A percentile compares a stretch with the other conserved stretches of the same genome.
Conservation (phyloP, 2,113 vertebrate genomes). For the Psilopogon haemacephalus region DNA sequence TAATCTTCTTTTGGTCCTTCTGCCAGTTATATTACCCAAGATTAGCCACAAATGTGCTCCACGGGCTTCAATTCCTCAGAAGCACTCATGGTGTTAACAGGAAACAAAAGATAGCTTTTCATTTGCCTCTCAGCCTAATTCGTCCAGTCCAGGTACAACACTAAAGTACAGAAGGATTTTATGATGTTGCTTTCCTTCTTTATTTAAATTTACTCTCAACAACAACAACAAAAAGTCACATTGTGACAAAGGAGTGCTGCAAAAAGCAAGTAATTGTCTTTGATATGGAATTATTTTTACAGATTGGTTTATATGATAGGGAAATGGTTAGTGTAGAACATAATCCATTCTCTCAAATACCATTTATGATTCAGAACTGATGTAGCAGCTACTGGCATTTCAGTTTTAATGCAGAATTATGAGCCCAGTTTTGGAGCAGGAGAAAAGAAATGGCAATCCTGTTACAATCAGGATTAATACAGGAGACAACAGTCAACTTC, state of each 20-base stretch:
- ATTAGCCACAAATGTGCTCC: slow-evolving; percentile 19
- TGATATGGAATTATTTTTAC: background rate
- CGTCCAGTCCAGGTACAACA: background rate
- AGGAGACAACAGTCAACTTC: background rate
- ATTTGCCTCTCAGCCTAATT: background rate
- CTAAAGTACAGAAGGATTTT: background rate
- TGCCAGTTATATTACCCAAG: slow-evolving; percentile 49
- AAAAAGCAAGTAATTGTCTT: background rate
- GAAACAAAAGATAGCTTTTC: slow-evolving; percentile 22
- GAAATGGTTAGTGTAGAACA: background rate
- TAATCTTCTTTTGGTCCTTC: slow-evolving; percentile 61
- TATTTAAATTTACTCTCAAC: background rate
- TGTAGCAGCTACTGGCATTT: background rate
- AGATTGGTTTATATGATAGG: background rate
- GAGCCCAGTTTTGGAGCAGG: background rate
- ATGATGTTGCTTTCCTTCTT: background rate
- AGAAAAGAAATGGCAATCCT: background rate
- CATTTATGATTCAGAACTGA: background rate
- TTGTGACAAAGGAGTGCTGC: background rate
- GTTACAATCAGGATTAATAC: background rate
- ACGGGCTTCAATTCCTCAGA: slow-evolving; percentile 8
- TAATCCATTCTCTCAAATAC: background rate
- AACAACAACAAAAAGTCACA: background rate
- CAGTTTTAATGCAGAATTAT: background rate
- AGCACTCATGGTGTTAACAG: background rate